These are phyloP conservation scores for Anthoscopus minutus DNA, from an alignment of 2,113 vertebrate genomes.

Conservation along the genomic window DNA sequence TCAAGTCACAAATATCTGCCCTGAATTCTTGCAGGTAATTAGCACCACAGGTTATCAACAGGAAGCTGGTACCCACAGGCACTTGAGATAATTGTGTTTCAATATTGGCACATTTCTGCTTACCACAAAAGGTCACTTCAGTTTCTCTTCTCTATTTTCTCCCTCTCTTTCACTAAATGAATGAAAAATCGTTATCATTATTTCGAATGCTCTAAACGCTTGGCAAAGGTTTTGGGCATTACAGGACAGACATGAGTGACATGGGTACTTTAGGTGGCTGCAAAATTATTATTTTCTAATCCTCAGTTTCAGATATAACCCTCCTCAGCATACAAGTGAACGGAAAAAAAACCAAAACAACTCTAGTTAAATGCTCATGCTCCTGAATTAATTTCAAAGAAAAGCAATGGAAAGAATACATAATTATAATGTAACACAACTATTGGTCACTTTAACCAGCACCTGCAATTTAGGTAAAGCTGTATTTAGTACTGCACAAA, in stretches of 20 bases:
- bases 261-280: neutral
- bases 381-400: neutral
- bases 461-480: neutral
- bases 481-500: neutral
- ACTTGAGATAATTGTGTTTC: slow-evolving; percentile 73
- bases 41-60: slow-evolving; percentile 68
- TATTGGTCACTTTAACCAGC: neutral
- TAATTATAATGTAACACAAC: neutral
- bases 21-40: slow-evolving; percentile 72
- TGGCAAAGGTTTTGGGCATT: neutral
- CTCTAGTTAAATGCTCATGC: neutral
- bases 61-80: slow-evolving; percentile 60
- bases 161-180: slow-evolving; percentile 15
- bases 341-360: neutral
- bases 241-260: neutral
- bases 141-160: neutral
- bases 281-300: neutral
- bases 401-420: neutral
- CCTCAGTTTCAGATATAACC: neutral
- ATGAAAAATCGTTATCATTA: neutral
- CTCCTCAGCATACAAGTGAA: neutral
- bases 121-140: slow-evolving; percentile 66
- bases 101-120: slow-evolving; percentile 58
- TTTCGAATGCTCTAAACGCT: neutral
- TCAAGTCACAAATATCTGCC: slow-evolving; percentile 65